Conservation (phyloP, 1,140 invertebrate genomes). For the Globodera rostochiensis region DNA sequence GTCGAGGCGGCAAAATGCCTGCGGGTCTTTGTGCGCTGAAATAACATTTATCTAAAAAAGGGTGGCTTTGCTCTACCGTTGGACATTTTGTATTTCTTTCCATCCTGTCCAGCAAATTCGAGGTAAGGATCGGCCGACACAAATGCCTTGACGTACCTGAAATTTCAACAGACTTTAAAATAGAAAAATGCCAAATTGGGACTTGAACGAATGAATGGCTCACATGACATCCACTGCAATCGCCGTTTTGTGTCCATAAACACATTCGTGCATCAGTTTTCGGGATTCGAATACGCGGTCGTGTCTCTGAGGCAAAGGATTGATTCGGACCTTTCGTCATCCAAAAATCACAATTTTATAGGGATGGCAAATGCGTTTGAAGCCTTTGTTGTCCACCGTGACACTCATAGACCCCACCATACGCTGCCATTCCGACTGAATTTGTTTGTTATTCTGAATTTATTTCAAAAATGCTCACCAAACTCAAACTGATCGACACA, state of each 20-base stretch:
- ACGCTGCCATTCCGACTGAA: background rate
- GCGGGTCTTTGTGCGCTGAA: background rate
- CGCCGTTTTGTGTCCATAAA: constrained; percentile 43
- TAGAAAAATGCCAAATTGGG: background rate
- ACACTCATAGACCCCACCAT: background rate
- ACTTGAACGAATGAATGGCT: background rate
- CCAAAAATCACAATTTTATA: background rate
- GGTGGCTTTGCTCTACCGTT: background rate
- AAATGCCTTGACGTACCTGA: background rate
- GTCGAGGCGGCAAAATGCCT: constrained; percentile 1
- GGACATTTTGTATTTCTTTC: constrained; percentile 6
- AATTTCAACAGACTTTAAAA: background rate
- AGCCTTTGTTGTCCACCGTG: background rate
- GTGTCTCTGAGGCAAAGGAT: constrained; percentile 18
- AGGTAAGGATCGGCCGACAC: background rate
- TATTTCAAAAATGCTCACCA: background rate
- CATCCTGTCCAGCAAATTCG: background rate
- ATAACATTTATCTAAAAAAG: background rate
- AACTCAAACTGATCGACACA: constrained; percentile 35
- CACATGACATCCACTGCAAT: constrained; percentile 34
- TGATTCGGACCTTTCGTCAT: background rate
- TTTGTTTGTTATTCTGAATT: background rate
- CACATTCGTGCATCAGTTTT: constrained; percentile 28
- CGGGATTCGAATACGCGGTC: constrained; percentile 25
- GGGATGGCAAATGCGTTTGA: background rate